These are phyloP conservation scores for Bombus vancouverensis DNA, from an alignment of 1,140 invertebrate genomes.

Conservation along the genomic window DNA sequence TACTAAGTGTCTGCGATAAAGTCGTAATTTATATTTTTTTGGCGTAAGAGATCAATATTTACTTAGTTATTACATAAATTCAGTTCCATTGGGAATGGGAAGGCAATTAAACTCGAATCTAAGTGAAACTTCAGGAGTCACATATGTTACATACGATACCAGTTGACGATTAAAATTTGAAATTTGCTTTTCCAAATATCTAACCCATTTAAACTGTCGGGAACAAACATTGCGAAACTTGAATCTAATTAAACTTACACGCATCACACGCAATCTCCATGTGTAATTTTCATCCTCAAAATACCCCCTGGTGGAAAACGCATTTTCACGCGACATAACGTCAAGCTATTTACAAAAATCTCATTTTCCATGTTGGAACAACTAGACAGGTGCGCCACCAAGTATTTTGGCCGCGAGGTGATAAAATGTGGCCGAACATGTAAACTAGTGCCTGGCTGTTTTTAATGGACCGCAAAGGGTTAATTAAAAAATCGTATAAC, in stretches of 20 bases:
- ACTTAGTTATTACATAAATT: too few species aligned
- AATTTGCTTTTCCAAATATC: too few species aligned
- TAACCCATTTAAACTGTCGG: too few species aligned
- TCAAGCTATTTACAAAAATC: not conserved
- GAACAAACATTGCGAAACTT: not conserved
- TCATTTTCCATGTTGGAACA: not conserved
- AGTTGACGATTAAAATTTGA: too few species aligned
- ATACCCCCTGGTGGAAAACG: not conserved
- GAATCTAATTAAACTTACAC: not conserved
- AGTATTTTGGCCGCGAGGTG: not conserved
- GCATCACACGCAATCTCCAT: not conserved
- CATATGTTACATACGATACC: too few species aligned
- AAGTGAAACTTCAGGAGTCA: not conserved
- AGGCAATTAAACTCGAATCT: not conserved
- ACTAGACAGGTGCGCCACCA: not conserved
- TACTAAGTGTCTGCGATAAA: not conserved
- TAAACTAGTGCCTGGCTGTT: constrained; percentile 20
- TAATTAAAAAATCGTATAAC: constrained; percentile 63
- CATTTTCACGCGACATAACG: not conserved
- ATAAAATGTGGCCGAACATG: constrained; percentile 14
- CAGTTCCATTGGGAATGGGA: not conserved
- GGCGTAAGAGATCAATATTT: too few species aligned
- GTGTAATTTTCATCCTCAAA: not conserved
- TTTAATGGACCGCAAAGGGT: constrained; percentile 59
- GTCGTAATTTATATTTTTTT: not conserved